phyloP scores from a whole-genome alignment of 2,797 vertebrate species.

The Nannoperca obscura region DNA sequence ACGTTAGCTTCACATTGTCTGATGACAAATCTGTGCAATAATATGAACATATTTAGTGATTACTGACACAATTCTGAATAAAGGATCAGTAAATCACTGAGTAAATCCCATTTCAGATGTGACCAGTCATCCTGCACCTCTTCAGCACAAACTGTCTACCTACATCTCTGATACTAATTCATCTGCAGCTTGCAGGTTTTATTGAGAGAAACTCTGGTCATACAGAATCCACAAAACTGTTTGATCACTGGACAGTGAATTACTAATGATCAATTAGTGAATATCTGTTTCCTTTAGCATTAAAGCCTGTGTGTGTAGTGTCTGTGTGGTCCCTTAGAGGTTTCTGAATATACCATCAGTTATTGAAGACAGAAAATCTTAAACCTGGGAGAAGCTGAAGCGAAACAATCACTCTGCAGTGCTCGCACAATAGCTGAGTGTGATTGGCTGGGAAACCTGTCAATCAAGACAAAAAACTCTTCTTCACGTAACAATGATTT shows the following conservation, averaged over 20 bases:
- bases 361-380: slow-evolving; percentile 4
- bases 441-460: slow-evolving; percentile 14
- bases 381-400: slow-evolving; percentile 3
- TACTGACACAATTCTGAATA: slow-evolving; percentile 13
- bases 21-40: slow-evolving; percentile 60
- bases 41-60: slow-evolving; percentile 38
- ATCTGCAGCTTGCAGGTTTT: slow-evolving; percentile 20
- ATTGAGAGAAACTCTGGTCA: slow-evolving; percentile 8
- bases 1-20: slow-evolving; percentile 41
- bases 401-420: slow-evolving; percentile 1
- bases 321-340: slow-evolving; percentile 4
- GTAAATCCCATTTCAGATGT: slow-evolving; percentile 46
- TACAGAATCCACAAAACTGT: slow-evolving; percentile 17
- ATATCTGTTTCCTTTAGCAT: slow-evolving; percentile 2
- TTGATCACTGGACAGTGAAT: slow-evolving; percentile 18
- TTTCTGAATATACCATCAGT: background rate
- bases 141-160: slow-evolving; percentile 9
- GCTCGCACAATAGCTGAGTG: background rate
- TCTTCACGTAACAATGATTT: slow-evolving; percentile 13
- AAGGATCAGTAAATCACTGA: slow-evolving; percentile 17
- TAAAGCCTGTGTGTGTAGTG: background rate
- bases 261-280: background rate
- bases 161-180: background rate
- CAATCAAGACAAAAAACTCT: slow-evolving; percentile 7
- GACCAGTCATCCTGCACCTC: slow-evolving; percentile 5